phyloP scores from a whole-genome alignment of 2,888 invertebrate genomes.

The Helleia helle region DNA sequence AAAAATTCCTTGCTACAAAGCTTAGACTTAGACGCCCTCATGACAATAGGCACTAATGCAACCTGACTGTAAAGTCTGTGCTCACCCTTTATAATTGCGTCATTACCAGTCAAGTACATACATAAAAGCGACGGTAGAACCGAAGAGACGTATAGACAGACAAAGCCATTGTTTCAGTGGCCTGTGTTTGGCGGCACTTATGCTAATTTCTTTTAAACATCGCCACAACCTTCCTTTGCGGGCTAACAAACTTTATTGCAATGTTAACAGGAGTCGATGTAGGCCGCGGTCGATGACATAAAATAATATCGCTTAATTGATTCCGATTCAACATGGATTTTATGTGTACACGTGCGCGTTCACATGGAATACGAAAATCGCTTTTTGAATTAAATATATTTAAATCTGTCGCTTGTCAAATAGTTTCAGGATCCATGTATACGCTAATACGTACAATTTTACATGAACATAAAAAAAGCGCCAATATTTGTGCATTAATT shows the following conservation, averaged over 20 bases:
- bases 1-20: no score
- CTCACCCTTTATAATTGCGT: conserved; percentile 28
- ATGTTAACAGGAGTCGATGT: conserved; percentile 28
- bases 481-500: no score
- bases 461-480: no score
- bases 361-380: neutral
- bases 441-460: no score
- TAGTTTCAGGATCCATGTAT: no score
- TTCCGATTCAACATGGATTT: neutral
- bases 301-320: conserved; percentile 4
- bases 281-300: conserved; percentile 15
- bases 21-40: no score
- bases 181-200: conserved; percentile 58
- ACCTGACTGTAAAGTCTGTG: neutral
- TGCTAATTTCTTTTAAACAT: conserved; percentile 66
- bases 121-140: conserved; percentile 51
- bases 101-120: conserved; percentile 29
- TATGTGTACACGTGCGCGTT: neutral
- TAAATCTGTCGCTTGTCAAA: no score
- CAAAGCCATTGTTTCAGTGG: conserved; percentile 64
- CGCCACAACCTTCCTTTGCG: conserved; percentile 45
- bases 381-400: no score
- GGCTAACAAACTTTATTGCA: conserved; percentile 48
- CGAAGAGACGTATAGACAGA: conserved; percentile 51
- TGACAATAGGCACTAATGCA: no score